Evolutionary conservation across 2,888 invertebrate species (phyloP), one percentile per base, ranked within the genome.

Genomic region (Acrobeloides nanus): DNA sequence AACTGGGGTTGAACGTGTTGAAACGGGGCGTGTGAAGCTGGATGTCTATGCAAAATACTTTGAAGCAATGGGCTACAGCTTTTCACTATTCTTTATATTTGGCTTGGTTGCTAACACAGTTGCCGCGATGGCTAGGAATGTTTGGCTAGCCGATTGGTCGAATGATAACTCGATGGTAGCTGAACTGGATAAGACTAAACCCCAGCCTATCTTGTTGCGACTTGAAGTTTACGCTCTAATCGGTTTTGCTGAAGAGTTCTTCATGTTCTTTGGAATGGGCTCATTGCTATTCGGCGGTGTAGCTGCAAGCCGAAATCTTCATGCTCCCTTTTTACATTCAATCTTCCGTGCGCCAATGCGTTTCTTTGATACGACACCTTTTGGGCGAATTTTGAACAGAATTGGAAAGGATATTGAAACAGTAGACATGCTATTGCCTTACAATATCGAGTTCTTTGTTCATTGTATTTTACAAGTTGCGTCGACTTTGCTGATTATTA

Each of bases 391-490:
- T 39, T 39, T 71, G 43, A 71, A 71, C 35, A 46, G 71, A 24
- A 62, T 68, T 31, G 71, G 71, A 33, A 71, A 71, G 59, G 71
- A 71, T 51, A 71, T 71, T 40, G 71, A 71, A 48, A 71, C 71
- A 2, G 65, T 71, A 38, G 71, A 71, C 47, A 53, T 71, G 17
- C 53, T 65, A 15, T 53, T 71, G 6, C 71, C 71, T 15, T 64
- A 64, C 54, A 72, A 71, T 38, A 65, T 71, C 0, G 68, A 72
- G 38, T 68, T 71, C 45, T 71, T 72, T 47, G 51, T 59, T 24
- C 62, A 64, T 46, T 71, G 71, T 44, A 45, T 71, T 17, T 55
- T 71, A 21, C 71, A 71, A 58, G 62, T 62, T 6, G 26, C 59
- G n/a, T 71, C 71, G 0, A 71, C 71, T 1, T 55, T 71, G 8